Evolutionary conservation across 2,113 vertebrate species (phyloP).

Genomic region (Engraulis encrasicolus): DNA sequence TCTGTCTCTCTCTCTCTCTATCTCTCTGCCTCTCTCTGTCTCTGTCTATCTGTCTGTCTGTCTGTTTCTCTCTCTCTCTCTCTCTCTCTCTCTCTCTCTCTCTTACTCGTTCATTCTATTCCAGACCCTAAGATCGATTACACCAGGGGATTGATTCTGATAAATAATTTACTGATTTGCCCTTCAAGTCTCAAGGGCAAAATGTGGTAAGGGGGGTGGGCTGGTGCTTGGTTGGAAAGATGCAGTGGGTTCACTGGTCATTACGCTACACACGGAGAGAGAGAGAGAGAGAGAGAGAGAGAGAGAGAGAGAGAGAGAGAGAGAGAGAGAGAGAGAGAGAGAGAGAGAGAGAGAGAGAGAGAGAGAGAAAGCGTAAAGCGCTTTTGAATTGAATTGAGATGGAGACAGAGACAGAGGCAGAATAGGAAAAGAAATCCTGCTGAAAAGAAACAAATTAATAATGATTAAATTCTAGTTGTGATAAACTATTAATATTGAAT

Average conservation of each 20-base stretch:
- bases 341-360: neutral
- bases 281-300: neutral
- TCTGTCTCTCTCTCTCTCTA: slow-evolving; percentile 2
- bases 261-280: slow-evolving; percentile 26
- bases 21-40: too few relatives aligned
- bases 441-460: too few relatives aligned
- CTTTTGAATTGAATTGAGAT: too few relatives aligned
- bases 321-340: neutral
- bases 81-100: neutral
- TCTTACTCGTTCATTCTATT: too few relatives aligned
- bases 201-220: neutral
- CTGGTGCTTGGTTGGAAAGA: neutral
- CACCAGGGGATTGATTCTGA: slow-evolving; percentile 50
- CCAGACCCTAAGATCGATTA: slow-evolving; percentile 40
- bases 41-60: too few relatives aligned
- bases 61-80: too few relatives aligned
- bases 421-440: too few relatives aligned
- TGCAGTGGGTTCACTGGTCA: neutral
- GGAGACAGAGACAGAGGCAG: too few relatives aligned
- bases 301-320: neutral
- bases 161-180: slow-evolving; percentile 61
- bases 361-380: too few relatives aligned
- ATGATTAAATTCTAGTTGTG: too few relatives aligned
- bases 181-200: slow-evolving; percentile 51
- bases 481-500: too few relatives aligned